These are phyloP conservation scores for Sesia bembeciformis DNA, from an alignment of 2,888 invertebrate genomes.

Conservation along the genomic window DNA sequence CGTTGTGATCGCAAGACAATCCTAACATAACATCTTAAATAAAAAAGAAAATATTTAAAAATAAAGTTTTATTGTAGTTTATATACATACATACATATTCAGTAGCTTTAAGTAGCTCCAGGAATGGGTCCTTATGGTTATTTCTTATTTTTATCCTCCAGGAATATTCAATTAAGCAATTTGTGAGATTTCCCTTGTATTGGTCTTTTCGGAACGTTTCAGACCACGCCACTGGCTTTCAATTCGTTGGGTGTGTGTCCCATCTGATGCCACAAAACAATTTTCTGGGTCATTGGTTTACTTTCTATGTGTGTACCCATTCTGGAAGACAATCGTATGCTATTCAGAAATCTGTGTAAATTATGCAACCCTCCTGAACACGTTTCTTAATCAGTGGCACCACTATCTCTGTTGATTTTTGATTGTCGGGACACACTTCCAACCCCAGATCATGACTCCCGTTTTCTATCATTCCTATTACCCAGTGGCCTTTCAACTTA, in stretches of 20 bases:
- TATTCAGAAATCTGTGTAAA: slow-evolving; percentile 16
- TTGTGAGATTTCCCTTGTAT: neutral
- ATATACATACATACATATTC: neutral
- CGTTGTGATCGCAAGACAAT: too few relatives aligned
- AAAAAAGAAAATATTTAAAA: too few relatives aligned
- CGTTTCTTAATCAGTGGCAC: slow-evolving; percentile 17
- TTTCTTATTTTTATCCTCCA: neutral
- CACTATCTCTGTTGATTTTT: slow-evolving; percentile 11
- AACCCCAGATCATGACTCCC: slow-evolving; percentile 16
- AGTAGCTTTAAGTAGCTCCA: neutral
- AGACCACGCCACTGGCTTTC: neutral
- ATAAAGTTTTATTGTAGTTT: too few relatives aligned
- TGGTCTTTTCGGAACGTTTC: neutral
- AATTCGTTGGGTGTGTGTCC: neutral
- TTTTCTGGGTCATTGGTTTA: neutral
- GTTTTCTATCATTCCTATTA: slow-evolving; percentile 18
- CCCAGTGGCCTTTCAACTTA: slow-evolving; percentile 12
- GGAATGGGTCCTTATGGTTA: neutral
- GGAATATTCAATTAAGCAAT: neutral
- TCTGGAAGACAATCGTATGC: neutral
- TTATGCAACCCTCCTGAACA: slow-evolving; percentile 11
- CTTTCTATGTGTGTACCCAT: neutral
- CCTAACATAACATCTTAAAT: too few relatives aligned
- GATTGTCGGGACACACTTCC: slow-evolving; percentile 20
- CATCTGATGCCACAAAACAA: neutral